These are phyloP conservation scores for Etia nguti DNA, from an alignment of 2,113 vertebrate genomes.

Conservation along the genomic window DNA sequence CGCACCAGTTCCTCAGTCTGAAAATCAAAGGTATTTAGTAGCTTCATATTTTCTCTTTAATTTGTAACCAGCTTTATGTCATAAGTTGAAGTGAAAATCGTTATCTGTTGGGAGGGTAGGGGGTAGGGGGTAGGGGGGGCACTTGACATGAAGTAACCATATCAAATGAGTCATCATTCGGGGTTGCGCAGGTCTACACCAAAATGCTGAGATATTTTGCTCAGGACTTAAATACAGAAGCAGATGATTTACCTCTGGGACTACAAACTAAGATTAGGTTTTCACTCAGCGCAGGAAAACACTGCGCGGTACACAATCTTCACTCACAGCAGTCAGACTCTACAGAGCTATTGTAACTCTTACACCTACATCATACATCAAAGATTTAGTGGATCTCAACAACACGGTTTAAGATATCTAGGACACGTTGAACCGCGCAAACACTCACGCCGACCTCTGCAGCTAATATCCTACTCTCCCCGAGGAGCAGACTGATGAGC, in stretches of 20 bases:
- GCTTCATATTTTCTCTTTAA: neutral
- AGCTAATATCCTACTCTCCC: neutral
- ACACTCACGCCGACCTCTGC: neutral
- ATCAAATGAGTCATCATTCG: neutral
- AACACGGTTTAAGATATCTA: slow-evolving; percentile 31
- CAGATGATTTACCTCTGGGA: neutral
- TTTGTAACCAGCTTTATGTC: neutral
- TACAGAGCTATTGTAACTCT: slow-evolving; percentile 10
- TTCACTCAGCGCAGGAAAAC: slow-evolving; percentile 22
- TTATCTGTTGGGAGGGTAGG: neutral
- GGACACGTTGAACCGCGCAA: slow-evolving; percentile 12
- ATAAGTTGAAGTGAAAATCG: neutral
- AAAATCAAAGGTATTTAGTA: neutral
- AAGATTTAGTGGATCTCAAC: slow-evolving; percentile 37
- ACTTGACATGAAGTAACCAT: neutral
- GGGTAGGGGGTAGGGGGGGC: neutral
- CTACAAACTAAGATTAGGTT: slow-evolving; percentile 8
- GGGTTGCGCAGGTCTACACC: neutral
- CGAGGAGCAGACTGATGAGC: neutral
- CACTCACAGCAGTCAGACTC: neutral
- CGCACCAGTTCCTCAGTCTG: neutral
- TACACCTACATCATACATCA: slow-evolving; percentile 32
- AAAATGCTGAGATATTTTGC: neutral
- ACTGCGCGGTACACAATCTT: slow-evolving; percentile 21
- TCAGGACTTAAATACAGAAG: neutral